Conservation (phyloP, 2,888 invertebrate species). For the Ichneumoninae sp. region DNA sequence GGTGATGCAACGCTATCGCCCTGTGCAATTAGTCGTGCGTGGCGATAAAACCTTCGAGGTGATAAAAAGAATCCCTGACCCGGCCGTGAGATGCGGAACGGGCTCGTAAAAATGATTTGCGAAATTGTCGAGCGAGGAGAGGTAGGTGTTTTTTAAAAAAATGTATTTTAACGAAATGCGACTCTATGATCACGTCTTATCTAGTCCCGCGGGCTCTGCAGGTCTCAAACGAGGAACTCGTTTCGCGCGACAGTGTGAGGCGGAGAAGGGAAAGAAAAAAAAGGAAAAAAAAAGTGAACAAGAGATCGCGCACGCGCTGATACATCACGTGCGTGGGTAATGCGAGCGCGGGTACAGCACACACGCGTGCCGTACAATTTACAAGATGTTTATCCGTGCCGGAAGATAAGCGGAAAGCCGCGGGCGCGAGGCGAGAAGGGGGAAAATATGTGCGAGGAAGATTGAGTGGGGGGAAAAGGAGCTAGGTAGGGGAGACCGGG, state of each 20-base stretch:
- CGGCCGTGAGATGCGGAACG: conserved; percentile 9
- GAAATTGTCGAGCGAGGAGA: background rate
- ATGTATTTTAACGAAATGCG: background rate
- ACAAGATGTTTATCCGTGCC: conserved; percentile 65
- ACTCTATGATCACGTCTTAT: background rate
- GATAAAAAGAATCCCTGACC: conserved; percentile 18
- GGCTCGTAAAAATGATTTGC: conserved; percentile 5
- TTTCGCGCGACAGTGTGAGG: conserved; percentile 6
- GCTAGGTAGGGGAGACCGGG: too few relatives aligned
- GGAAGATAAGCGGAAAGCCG: conserved; percentile 54
- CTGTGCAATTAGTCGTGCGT: conserved; percentile 74
- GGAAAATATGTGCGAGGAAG: conserved; percentile 40
- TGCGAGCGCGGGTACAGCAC: conserved; percentile 50
- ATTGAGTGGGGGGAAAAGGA: conserved; percentile 37
- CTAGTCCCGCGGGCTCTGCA: background rate
- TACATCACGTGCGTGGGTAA: conserved; percentile 63
- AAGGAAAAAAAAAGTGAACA: background rate
- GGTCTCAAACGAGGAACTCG: conserved; percentile 28
- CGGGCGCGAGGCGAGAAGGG: conserved; percentile 36
- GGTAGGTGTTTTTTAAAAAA: background rate
- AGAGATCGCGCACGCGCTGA: conserved; percentile 39
- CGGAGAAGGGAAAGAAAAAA: conserved; percentile 1
- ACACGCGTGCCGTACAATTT: conserved; percentile 57
- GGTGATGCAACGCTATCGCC: conserved; percentile 17
- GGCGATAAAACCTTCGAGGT: conserved; percentile 52